Percentiles rank a stretch among this genome's conserved stretches.
Conservation (phyloP, 2,797 vertebrate genomes). For the Ficedula albicollis region DNA sequence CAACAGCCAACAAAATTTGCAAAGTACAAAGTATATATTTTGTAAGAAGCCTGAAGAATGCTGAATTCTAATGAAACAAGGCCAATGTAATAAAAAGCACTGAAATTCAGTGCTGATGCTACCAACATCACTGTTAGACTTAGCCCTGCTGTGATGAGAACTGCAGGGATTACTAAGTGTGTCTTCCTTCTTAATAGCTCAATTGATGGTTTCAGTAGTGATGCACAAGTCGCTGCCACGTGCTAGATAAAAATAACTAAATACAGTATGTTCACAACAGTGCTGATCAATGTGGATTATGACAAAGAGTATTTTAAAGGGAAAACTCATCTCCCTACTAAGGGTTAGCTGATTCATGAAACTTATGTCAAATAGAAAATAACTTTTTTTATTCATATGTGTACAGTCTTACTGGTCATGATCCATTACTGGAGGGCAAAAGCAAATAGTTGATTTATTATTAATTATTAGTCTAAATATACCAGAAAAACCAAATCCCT, state of each 20-base stretch:
- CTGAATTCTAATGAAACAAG: conserved; percentile 17
- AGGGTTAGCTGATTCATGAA: neutral
- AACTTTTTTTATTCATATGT: neutral
- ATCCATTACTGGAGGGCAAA: neutral
- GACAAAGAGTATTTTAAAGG: neutral
- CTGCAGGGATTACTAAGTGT: conserved; percentile 24
- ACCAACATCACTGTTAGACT: neutral
- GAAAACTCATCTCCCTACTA: neutral
- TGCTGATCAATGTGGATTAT: conserved; percentile 25
- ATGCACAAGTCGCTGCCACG: conserved; percentile 39
- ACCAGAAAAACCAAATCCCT: neutral
- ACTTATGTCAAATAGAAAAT: neutral
- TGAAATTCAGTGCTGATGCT: neutral
- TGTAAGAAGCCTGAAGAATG: neutral
- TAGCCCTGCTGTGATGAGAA: conserved; percentile 9
- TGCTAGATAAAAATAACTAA: conserved; percentile 51
- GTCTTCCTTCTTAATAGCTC: conserved; percentile 49
- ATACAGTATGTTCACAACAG: conserved; percentile 13
- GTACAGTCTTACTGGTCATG: neutral
- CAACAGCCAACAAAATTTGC: neutral
- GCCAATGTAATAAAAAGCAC: neutral
- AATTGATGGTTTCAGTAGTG: conserved; percentile 35
- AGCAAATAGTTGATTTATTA: neutral
- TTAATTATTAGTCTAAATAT: neutral
- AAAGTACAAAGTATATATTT: neutral